These are phyloP conservation scores for Ambastaia sidthimunki DNA, from an alignment of 2,797 vertebrate species.

Conservation along the genomic window DNA sequence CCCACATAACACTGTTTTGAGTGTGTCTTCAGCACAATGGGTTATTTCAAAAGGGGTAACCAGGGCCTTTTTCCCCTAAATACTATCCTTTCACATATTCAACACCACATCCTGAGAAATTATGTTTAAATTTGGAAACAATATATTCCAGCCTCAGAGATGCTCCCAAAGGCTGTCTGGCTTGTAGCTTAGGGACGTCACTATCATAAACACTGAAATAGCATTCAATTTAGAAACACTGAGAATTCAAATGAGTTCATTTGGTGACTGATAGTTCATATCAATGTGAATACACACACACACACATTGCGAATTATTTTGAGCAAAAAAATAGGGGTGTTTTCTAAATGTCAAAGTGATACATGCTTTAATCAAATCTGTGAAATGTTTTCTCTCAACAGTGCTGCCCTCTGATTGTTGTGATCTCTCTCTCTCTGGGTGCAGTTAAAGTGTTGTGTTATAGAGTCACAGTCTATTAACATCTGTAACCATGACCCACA, in stretches of 20 bases:
- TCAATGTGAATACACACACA: slow-evolving; percentile 4
- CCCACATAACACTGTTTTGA: too few relatives aligned
- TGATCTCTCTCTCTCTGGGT: background rate
- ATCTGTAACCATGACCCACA: slow-evolving; percentile 23
- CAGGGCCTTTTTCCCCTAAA: background rate
- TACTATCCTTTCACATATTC: background rate
- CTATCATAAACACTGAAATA: slow-evolving; percentile 11
- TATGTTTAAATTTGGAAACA: background rate
- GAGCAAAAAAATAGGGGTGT: background rate
- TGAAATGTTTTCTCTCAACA: background rate
- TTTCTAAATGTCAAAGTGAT: background rate
- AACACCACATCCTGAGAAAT: background rate
- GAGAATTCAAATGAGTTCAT: slow-evolving; percentile 20
- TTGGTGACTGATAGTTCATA: slow-evolving; percentile 21
- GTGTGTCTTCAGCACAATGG: too few relatives aligned
- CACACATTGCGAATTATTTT: background rate
- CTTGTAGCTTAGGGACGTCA: slow-evolving; percentile 10
- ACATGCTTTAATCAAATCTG: background rate
- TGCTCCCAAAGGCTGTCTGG: slow-evolving; percentile 9
- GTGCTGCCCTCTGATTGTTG: background rate
- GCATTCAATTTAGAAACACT: slow-evolving; percentile 24
- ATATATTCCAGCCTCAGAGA: background rate
- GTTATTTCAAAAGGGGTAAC: too few relatives aligned
- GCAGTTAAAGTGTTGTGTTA: slow-evolving; percentile 9
- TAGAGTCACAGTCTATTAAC: slow-evolving; percentile 23